Evolutionary conservation across 1,140 invertebrate species (phyloP), one percentile per base, ranked within the genome.

Genomic region (Calycopis cecrops): DNA sequence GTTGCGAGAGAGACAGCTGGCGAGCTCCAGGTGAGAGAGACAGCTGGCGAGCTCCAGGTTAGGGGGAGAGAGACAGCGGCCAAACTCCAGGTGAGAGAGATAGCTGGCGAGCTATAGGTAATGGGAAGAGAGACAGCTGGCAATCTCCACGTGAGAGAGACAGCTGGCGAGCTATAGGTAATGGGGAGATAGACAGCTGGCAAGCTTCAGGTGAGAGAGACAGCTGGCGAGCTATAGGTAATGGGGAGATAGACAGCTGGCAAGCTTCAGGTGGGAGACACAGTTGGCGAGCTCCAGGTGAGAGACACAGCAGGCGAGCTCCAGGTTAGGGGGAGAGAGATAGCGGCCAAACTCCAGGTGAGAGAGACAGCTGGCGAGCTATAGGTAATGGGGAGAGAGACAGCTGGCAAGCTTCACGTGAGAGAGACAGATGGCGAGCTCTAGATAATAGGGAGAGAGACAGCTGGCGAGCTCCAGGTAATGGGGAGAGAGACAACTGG

Each of bases 401-500:
- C 21, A 6, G 2, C 21, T 28, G 21, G 21, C 21, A 18, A 18
- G 3, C 8, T 44, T 16, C 0, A 33, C 16, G 8, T 34, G 21
- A 18, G 48, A 17, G 21, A 0, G 11, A 1, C 11, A n/a, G 17
- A 9, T 52, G 16, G 4, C 2, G 21, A 28, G 6, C 21, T 28
- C n/a, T n/a, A 28, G 21, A 6, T 28, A 6, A 28, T 2, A 6
- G 21, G 2, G 21, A 28, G 2, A 28, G 21, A 6, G 21, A 28
- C 21, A 6, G 2, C 21, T 28, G 21, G 21, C 21, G 10, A 18
- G 3, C 8, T 44, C 17, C 0, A 33, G 48, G 8, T 34, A n/a
- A n/a, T n/a, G n/a, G n/a, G n/a, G 81, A 49, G 84, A 87, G 63
- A 71, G 84, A 17, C 79, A 87, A 42, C 17, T 85, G 9, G 79